Evolutionary conservation across 2,888 invertebrate species (phyloP), one percentile per base, ranked within the genome.

Genomic region (Athetis lepigone): DNA sequence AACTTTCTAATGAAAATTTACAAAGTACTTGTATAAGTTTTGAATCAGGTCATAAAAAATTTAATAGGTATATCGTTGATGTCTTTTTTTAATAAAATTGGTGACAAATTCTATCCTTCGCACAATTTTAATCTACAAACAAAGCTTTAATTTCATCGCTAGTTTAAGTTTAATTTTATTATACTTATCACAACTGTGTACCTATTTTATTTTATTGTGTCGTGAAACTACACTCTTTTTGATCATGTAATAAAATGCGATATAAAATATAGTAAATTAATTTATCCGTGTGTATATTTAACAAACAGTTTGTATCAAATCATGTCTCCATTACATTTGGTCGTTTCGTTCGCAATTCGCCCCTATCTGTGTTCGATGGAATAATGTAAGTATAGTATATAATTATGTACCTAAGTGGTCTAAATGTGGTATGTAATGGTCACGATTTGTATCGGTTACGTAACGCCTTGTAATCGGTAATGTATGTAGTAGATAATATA

Each of bases 301-400:
- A 36, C 37, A 29, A 42, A 37, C 33, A 61, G 23, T 33, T 6
- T 21, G 21, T 49, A 42, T 49, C 39, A 50, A 51, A 36, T 40
- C 43, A 76, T 62, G 72, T 76, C 61, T 71, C 36, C 60, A 51
- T 77, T 71, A 75, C 70, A 71, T 69, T 71, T 71, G 70, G 70
- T 71, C 75, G 70, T 71, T 75, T 69, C 45, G 43, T 45, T 69
- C 19, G 36, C 40, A 49, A 61, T 69, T 71, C 51, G 27, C 61
- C 75, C 51, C 56, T 74, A 49, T 69, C 61, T 69, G 75, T 75
- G 62, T 71, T 75, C 75, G 69, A 56, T 61, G 70, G 75, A 75
- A 45, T 75, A 59, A 46, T 21, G 25, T 55, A 58, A 43, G 57
- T 42, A 49, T 62, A 73, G 40, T 46, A 50, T 67, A 37, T 73